Evolutionary conservation across 2,113 vertebrate genomes (phyloP).

Genomic region (Megaceryle maxima): DNA sequence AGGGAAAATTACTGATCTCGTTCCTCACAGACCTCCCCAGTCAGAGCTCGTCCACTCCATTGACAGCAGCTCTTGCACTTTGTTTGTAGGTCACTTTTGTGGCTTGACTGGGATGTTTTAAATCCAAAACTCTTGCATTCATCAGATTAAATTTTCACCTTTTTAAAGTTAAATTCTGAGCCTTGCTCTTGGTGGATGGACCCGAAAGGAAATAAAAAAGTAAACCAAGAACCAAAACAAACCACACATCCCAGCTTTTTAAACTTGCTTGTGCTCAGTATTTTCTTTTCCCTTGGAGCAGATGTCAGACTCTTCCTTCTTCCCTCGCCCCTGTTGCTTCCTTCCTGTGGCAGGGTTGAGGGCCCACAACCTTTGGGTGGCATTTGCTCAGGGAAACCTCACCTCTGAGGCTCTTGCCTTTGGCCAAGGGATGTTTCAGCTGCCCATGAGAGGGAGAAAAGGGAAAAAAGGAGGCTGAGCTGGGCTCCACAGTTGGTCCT

Average conservation of each 20-base stretch:
- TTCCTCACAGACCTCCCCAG: background rate
- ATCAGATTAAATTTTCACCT: background rate
- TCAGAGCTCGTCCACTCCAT: background rate
- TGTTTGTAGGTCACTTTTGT: no score
- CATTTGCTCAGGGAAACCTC: no score
- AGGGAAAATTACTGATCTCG: background rate
- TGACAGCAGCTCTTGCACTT: background rate
- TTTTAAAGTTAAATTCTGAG: background rate
- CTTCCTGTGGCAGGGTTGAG: background rate
- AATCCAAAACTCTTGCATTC: no score
- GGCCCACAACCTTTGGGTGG: no score
- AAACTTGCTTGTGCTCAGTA: no score
- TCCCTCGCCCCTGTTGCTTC: background rate
- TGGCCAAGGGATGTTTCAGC: background rate
- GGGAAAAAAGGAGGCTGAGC: background rate
- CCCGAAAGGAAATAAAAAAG: background rate
- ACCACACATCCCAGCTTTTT: background rate
- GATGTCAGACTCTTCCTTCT: background rate
- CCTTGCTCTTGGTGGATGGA: background rate
- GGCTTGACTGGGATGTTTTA: background rate
- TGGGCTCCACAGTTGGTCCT: background rate
- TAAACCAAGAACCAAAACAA: no score
- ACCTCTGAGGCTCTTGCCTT: no score
- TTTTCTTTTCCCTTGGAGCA: background rate
- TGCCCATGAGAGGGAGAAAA: background rate